These are phyloP conservation scores for Serinus canaria DNA, from an alignment of 2,113 vertebrate genomes.

Conservation along the genomic window DNA sequence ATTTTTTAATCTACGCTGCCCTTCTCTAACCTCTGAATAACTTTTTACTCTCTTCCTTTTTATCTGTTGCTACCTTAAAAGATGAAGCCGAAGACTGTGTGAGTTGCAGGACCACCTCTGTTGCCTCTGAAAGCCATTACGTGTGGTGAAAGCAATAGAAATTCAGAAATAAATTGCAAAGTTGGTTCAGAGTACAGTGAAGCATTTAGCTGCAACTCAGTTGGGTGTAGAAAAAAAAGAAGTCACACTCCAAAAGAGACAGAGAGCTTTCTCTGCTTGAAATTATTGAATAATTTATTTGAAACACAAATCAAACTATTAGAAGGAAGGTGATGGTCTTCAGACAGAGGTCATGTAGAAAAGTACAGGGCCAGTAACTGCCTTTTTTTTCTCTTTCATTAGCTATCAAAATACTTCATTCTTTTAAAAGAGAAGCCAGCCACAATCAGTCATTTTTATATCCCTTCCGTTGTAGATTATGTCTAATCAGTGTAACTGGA, in stretches of 20 bases:
- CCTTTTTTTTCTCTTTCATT: neutral
- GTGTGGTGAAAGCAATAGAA: neutral
- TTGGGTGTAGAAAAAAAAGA: slow-evolving; percentile 23
- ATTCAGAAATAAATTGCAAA: slow-evolving; percentile 61
- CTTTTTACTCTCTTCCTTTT: slow-evolving; percentile 15
- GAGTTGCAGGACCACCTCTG: slow-evolving; percentile 14
- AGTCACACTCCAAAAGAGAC: slow-evolving; percentile 53
- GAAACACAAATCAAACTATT: slow-evolving; percentile 48
- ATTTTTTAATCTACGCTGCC: slow-evolving; percentile 28
- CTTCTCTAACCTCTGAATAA: slow-evolving; percentile 47
- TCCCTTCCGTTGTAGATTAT: slow-evolving; percentile 7
- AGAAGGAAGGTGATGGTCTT: slow-evolving; percentile 45
- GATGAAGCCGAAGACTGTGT: neutral
- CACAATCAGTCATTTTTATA: slow-evolving; percentile 35
- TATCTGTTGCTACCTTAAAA: slow-evolving; percentile 2
- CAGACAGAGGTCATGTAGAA: slow-evolving; percentile 32
- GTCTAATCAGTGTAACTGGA: neutral
- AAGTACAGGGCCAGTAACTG: neutral
- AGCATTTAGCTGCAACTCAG: slow-evolving; percentile 49
- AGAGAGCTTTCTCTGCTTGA: slow-evolving; percentile 45
- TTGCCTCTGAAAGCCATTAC: neutral
- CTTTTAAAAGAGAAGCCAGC: slow-evolving; percentile 3
- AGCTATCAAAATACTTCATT: slow-evolving; percentile 22
- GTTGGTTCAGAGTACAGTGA: slow-evolving; percentile 33
- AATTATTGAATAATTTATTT: slow-evolving; percentile 63